phyloP scores from a whole-genome alignment of 2,113 vertebrate species.

The Ochotona curzoniae region DNA sequence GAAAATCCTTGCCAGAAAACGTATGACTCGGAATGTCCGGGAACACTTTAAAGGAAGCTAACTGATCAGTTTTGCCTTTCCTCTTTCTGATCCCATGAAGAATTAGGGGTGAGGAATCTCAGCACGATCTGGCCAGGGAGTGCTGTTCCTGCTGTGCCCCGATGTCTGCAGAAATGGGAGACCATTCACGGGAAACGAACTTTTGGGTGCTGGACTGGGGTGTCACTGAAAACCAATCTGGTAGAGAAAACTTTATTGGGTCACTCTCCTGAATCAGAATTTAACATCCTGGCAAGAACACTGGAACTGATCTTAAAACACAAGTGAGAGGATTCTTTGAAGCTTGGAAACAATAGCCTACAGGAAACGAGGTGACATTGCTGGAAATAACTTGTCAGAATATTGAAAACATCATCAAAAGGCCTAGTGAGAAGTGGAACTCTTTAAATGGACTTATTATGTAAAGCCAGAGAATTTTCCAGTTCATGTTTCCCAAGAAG shows the following conservation, averaged over 20 bases:
- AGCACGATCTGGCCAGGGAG: not conserved
- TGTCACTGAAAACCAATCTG: conserved; percentile 19
- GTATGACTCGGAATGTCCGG: not conserved
- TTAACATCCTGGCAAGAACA: conserved; percentile 28
- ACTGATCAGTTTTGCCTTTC: not conserved
- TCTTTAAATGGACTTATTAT: conserved; percentile 67
- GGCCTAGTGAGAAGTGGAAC: conserved; percentile 48
- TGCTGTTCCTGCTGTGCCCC: not conserved
- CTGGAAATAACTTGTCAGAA: conserved; percentile 65
- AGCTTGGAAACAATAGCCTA: conserved; percentile 53
- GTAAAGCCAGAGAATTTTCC: conserved; percentile 57
- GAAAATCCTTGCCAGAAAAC: not conserved
- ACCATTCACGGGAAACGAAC: not conserved
- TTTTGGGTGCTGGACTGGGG: not conserved
- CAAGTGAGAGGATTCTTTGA: conserved; percentile 55
- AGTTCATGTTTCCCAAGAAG: conserved; percentile 58
- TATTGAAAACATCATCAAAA: conserved; percentile 63
- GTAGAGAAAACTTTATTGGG: conserved; percentile 23
- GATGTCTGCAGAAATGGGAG: conserved; percentile 32
- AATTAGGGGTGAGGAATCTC: not conserved
- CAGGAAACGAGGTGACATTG: conserved; percentile 53
- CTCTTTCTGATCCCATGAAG: not conserved
- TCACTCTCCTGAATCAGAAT: not conserved
- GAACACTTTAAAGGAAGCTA: not conserved
- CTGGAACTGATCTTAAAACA: conserved; percentile 36